Base-by-base conservation (phyloP, 2,797 vertebrate species). In the Ctenopoma kingsleyae region DNA sequence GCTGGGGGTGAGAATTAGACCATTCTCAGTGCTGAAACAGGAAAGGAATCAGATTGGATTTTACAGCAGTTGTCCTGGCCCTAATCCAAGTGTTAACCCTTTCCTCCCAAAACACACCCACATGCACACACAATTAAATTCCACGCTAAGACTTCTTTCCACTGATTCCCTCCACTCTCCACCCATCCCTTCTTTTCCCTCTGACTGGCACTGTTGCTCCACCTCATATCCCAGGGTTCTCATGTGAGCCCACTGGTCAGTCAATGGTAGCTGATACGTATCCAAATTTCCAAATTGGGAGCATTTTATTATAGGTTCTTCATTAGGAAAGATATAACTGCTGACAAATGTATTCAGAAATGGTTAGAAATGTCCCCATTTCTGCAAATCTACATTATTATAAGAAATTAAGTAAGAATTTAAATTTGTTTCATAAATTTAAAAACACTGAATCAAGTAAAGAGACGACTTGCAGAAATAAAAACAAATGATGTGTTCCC, bases 131-230 rank as follows among this genome's bases (percentile, higher is more conserved):
- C 47, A 36, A 65, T 68, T 76, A 76, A 75, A 89, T 78, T 78
- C 53, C 68, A 83, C 67, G 81, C 83, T 81, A 86, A 82, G 62
- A 54, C 74, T 77, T 36, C 69, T 54, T 74, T 75, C 74, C 56
- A 46, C 54, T 38, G 47, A 51, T 30, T 50, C 67, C 77, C 72
- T 81, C 69, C 67, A 71, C 61, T 78, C 68, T 53, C 74, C 82
- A 69, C 76, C 47, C 57, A 50, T 64, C 56, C 43, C 57, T 50
- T 64, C 53, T 76, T 60, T 67, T 71, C 68, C 56, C 53, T 67
- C 56, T 70, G 81, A 90, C 69, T 91, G 86, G 87, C 85, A 86
- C 68, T 6, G 70, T 51, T 74, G 72, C 67, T 68, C 74, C 67
- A 56, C 71, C 69, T 86, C 74, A 81, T 89, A 75, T 82, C 81